Evolutionary conservation across 1,140 invertebrate species (phyloP).

Genomic region (Solenopsis fugax): DNA sequence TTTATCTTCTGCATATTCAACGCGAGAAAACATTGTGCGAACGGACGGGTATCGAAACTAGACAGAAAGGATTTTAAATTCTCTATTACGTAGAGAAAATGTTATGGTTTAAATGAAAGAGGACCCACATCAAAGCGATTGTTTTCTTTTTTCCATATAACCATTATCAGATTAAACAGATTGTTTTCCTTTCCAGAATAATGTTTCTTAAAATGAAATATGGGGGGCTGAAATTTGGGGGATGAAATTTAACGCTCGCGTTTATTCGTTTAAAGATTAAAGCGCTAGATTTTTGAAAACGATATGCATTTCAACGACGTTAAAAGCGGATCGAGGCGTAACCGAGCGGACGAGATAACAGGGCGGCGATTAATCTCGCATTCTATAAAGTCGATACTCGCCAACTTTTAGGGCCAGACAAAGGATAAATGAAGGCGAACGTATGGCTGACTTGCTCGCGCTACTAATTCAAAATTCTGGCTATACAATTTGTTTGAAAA

Average conservation of each 20-base stretch:
- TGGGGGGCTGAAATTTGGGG: not conserved
- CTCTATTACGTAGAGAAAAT: not conserved
- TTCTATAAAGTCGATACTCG: conserved; percentile 40
- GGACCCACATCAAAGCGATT: not conserved
- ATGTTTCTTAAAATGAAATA: not conserved
- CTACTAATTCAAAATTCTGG: conserved; percentile 29
- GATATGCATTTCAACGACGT: not conserved
- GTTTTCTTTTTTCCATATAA: not conserved
- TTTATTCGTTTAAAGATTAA: not conserved
- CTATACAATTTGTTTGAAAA: not conserved
- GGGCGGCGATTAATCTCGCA: conserved; percentile 30
- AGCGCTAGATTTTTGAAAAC: conserved; percentile 9
- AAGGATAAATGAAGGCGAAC: conserved; percentile 9
- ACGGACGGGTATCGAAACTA: not conserved
- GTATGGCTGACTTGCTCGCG: not conserved
- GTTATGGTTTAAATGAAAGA: not conserved
- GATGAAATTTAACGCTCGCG: not conserved
- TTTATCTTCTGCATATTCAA: not conserved
- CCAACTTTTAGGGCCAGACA: not conserved
- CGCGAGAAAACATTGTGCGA: not conserved
- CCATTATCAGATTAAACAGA: not conserved
- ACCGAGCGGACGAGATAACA: conserved; percentile 49
- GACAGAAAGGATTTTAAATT: not conserved
- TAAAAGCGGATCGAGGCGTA: conserved; percentile 30
- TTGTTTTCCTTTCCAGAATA: not conserved